A percentile compares a stretch with the other conserved stretches of the same genome.
Conservation (phyloP, 2,888 invertebrate genomes). For the Cepaea hortensis region DNA sequence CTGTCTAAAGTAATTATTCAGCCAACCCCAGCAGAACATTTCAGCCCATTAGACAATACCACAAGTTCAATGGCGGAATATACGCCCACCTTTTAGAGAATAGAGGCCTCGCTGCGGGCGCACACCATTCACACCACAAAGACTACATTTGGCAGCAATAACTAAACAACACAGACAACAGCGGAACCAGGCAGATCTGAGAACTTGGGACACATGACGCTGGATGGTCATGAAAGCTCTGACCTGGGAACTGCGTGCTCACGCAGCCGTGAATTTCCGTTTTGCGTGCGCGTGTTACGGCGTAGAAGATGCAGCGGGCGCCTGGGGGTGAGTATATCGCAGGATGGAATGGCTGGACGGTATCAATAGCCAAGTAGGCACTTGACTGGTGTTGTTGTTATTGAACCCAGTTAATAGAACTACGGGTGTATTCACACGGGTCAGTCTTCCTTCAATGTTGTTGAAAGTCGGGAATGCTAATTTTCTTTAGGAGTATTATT, state of each 20-base stretch:
- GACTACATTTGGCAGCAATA: neutral
- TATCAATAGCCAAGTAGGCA: neutral
- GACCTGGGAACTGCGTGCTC: neutral
- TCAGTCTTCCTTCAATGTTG: no score
- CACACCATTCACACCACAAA: neutral
- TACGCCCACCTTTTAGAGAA: conserved; percentile 21
- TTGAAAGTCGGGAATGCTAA: no score
- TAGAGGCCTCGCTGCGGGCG: neutral
- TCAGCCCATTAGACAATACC: neutral
- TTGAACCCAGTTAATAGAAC: no score
- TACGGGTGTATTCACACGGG: no score
- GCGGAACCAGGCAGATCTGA: neutral
- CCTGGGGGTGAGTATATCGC: neutral
- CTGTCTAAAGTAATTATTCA: neutral
- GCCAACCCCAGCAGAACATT: neutral
- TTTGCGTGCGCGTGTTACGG: neutral
- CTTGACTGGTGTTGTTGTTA: no score
- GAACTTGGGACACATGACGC: neutral
- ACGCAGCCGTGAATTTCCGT: conserved; percentile 1
- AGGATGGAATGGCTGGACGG: neutral
- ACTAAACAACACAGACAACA: neutral
- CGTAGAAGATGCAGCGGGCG: neutral
- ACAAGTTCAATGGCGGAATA: neutral
- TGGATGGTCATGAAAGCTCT: neutral
- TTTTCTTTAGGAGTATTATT: no score